Conservation (phyloP, 2,888 invertebrate species). For the Neoascia interrupta region DNA sequence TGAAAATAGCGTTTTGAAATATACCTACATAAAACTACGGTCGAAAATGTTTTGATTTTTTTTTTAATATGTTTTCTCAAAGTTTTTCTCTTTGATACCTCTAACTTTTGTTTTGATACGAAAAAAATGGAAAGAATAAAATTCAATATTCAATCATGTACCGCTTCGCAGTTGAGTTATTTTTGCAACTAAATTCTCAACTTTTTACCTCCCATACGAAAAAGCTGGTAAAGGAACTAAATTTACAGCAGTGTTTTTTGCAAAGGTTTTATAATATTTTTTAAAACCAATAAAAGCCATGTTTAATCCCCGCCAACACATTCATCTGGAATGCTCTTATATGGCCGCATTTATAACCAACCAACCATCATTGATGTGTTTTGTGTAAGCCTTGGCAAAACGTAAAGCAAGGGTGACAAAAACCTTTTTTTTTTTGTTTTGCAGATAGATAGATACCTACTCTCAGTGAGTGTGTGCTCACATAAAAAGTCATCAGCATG, state of each 20-base stretch:
- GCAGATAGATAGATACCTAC: no score
- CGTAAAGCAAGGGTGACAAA: constrained; percentile 64
- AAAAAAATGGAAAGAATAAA: constrained; percentile 26
- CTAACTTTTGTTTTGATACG: no score
- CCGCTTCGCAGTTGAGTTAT: constrained; percentile 59
- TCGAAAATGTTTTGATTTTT: no score
- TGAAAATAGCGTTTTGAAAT: no score
- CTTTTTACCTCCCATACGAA: no score
- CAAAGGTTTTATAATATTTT: constrained; percentile 21
- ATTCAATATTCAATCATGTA: constrained; percentile 64
- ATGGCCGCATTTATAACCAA: constrained; percentile 57
- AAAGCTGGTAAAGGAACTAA: constrained; percentile 44
- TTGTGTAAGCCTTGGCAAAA: constrained; percentile 49
- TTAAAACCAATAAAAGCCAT: constrained; percentile 64
- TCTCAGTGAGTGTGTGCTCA: no score
- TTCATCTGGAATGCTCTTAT: constrained; percentile 63
- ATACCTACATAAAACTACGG: no score
- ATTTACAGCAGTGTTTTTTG: constrained; percentile 59
- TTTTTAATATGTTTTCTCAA: no score
- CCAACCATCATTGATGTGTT: constrained; percentile 50
- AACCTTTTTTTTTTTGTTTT: constrained; percentile 62
- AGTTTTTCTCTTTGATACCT: no score
- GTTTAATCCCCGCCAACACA: constrained; percentile 68
- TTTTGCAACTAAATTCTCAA: constrained; percentile 56
- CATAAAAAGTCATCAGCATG: constrained; percentile 69